Base-by-base conservation (phyloP, 2,113 vertebrate species). In the Rhinopomastus cyanomelas region DNA sequence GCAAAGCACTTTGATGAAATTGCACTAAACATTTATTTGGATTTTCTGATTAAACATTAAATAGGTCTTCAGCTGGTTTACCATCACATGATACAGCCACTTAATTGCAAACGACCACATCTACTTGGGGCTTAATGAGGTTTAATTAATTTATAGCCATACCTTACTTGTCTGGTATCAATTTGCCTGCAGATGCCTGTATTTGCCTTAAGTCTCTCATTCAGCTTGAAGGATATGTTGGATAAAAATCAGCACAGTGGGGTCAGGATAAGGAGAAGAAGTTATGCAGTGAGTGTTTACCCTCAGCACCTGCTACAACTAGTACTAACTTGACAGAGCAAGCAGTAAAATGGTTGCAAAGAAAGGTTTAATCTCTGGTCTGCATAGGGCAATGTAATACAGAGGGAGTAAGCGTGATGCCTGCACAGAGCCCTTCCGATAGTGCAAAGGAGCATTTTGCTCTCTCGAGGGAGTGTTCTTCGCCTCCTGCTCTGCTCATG, bases 131-230 rank as follows among this genome's bases (percentile, higher is more conserved):
- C 22, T 88, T 93, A 88, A 93, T 46, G 80, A 85, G 64, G 61
- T 87, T 88, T 91, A 56, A 93, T 85, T 87, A 85, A 91, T 72
- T 93, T 85, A 85, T 49, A 89, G 65, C 57, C 81, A 69, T 76
- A 61, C 91, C 93, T 95, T 89, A 20, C n/a, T 89, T 76, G 11
- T 29, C 19, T 34, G 22, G 48, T 82, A 80, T 67, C 93, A 62
- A 77, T 71, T 85, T 85, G 19, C 39, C 49, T 84, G 59, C 30
- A 73, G 39, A 53, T 20, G 8, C 12, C 5, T 3, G 2, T 3
- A 0, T 9, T 60, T 5, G 8, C 16, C 1, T 5, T 39, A 39
- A 42, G 60, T 55, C 30, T 49, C 44, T 68, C 49, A 23, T 49
- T 64, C 25, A 52, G 16, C 27, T 44, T 32, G 62, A 75, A 81